Evolutionary conservation across 37 sponge, comb jelly and placozoan genomes (phyloP).

Genomic region (Axinella damicornis): DNA sequence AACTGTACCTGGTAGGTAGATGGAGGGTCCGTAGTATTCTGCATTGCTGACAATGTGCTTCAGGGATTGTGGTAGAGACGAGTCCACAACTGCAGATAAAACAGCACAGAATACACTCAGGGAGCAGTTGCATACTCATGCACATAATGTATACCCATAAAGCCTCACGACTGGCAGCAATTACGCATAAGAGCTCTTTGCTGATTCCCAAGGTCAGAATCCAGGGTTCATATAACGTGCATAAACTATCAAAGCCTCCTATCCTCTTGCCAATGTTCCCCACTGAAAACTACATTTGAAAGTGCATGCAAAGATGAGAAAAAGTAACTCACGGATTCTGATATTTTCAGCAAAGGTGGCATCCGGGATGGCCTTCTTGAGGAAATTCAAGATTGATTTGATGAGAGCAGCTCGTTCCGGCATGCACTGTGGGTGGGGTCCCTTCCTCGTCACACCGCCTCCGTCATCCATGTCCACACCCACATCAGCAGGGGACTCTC

Average conservation of each 20-base stretch:
- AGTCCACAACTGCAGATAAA: constrained; percentile 81
- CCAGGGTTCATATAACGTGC: no score
- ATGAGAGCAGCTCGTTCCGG: constrained; percentile 95
- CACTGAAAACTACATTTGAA: no score
- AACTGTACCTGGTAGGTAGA: constrained; percentile 93
- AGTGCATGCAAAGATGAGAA: no score
- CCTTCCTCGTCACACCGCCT: constrained; percentile 28
- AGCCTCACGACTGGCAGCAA: no score
- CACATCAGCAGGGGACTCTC: no score
- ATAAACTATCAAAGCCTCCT: no score
- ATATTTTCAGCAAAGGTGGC: constrained; percentile 90
- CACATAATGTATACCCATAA: no score
- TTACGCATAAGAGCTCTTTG: no score
- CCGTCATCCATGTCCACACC: background rate
- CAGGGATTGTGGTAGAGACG: constrained; percentile 82
- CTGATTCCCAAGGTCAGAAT: no score
- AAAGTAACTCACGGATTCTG: constrained; percentile 85
- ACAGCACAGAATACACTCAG: no score
- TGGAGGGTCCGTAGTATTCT: constrained; percentile 95
- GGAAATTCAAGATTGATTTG: constrained; percentile 95
- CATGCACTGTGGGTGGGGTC: constrained; percentile 54
- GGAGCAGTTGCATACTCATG: no score
- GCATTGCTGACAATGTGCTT: constrained; percentile 97
- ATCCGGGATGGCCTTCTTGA: constrained; percentile 94
- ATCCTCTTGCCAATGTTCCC: no score